Conservation (phyloP, 1,140 invertebrate species). For the Drusus annulatus region DNA sequence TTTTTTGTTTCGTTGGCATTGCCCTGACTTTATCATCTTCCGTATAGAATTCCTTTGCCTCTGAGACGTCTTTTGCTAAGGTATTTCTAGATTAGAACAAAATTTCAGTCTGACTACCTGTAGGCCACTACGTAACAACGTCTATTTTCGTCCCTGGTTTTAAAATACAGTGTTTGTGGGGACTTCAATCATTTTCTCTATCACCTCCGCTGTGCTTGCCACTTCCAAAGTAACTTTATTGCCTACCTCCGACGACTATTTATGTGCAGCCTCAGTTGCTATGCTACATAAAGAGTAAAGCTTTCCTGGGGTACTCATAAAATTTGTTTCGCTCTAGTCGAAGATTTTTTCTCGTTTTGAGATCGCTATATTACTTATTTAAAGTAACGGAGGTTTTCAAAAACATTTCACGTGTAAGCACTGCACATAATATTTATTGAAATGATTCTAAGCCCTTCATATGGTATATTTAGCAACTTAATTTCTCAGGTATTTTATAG, state of each 20-base stretch:
- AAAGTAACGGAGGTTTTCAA: no score
- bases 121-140: not conserved
- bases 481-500: no score
- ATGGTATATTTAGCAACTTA: no score
- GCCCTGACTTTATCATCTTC: no score
- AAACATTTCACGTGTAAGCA: no score
- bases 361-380: no score
- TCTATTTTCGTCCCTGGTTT: not conserved
- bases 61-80: not conserved
- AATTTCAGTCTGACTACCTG: not conserved
- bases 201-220: not conserved
- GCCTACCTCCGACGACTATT: not conserved
- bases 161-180: not conserved
- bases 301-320: not conserved
- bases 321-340: not conserved
- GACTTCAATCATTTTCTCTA: not conserved
- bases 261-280: not conserved
- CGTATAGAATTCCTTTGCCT: not conserved
- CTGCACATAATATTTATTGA: no score
- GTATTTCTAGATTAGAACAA: constrained; percentile 1
- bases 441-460: no score
- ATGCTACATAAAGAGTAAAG: not conserved
- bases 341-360: not conserved
- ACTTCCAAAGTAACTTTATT: constrained; percentile 2
- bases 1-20: no score